Evolutionary conservation across 1,140 invertebrate genomes (phyloP), one percentile per base, ranked within the genome.

Genomic region (Aphis craccivora): DNA sequence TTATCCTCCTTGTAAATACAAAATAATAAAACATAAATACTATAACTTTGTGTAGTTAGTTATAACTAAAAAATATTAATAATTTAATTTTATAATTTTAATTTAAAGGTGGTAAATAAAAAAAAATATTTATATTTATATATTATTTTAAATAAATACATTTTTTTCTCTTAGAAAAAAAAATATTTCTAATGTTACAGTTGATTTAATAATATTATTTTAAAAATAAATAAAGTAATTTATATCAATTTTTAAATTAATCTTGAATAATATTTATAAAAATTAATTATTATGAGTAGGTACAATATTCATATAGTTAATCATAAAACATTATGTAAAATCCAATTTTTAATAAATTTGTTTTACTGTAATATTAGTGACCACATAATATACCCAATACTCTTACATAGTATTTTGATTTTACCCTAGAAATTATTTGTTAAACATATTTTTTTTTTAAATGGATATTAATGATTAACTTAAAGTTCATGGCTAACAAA

Each of bases 391-490:
- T 1, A 48, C 30, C 9, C 43, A 87, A 87, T 37, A 48, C 25
- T 35, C 7, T 7, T 89, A 37, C 51, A 89, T 53, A 51, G n/a
- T 89, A 89, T n/a, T 87, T 48, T 87, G 87, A 89, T 51, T 23
- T 55, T 89, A 37, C 87, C 7, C 20, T 9, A 53, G n/a, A 89
- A 37, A 60, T 43, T 60, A 67, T 90, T 67, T 43, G 37, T 67
- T 67, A 67, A 89, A 22, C 89, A 55, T 86, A 51, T 86, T 43
- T 55, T 84, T 51, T 91, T 91, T 93, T 93, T 86, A 86, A 86
- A 93, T 40, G 81, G 91, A 93, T 93, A 93, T 93, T 84, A 93
- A 93, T 40, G 91, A 92, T 81, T 45, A 30, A 53, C 35, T 92
- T 5, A 93, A 93, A 93, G 35, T 84, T 84, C 81, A 35, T 23